Evolutionary conservation across 2,797 vertebrate genomes (phyloP).

Genomic region (Thamnophis elegans): DNA sequence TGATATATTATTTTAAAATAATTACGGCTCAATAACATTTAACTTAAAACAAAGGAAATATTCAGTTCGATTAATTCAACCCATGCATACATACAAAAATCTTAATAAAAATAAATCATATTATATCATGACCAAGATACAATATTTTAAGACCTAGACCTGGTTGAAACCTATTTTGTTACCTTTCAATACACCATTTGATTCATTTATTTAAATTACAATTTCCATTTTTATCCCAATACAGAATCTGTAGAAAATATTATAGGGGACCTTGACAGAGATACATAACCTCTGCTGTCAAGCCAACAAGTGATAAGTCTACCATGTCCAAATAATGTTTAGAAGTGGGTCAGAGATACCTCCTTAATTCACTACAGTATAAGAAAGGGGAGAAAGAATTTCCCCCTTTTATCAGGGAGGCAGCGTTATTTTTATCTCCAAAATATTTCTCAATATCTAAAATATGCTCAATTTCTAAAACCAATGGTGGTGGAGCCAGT

Average conservation of each 20-base stretch:
- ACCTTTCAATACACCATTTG: neutral
- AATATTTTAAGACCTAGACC: neutral
- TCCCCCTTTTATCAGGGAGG: neutral
- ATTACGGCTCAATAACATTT: neutral
- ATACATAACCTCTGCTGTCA: neutral
- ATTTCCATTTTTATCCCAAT: neutral
- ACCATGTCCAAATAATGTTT: neutral
- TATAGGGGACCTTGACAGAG: neutral
- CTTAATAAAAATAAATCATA: neutral
- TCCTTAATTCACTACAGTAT: neutral
- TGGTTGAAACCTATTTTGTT: neutral
- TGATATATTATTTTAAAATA: neutral
- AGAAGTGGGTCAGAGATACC: neutral
- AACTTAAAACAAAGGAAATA: conserved; percentile 10
- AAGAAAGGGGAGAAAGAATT: neutral
- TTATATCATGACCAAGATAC: no score
- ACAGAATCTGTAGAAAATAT: neutral
- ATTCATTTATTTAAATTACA: neutral
- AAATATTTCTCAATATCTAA: neutral
- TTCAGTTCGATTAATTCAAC: conserved; percentile 4
- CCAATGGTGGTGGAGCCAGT: neutral
- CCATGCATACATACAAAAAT: neutral
- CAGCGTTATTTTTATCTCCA: neutral
- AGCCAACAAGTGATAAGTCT: neutral
- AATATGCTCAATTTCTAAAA: neutral